Base-by-base conservation (phyloP, 1,140 invertebrate species). In the Saccostrea echinata region DNA sequence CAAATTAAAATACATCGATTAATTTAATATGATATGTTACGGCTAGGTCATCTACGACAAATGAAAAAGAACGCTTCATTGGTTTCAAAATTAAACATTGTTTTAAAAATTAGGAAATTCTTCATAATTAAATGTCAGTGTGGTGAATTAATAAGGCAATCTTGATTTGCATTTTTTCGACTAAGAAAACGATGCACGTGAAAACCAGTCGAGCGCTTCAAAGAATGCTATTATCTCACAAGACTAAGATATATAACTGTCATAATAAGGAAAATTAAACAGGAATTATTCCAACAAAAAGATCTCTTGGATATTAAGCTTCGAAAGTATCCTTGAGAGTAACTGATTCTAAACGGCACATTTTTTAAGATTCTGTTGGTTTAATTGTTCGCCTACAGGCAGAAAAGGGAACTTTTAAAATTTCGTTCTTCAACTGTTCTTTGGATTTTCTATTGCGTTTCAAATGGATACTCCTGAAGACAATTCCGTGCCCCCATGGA, bases 401-500 rank as follows among this genome's bases (percentile, higher is more conserved):
- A 43, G 1, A 43, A 43, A 43, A 43, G 9, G 43, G 43, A 43
- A 18, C 6, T 61, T 61, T 21, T 55, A 55, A 55, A 61, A 21
- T n/a, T 6, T 61, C 13, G 18, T 18, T 43, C 43, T 6, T 61
- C 16, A 21, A 61, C n/a, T 33, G 8, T 76, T 3, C 3, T 76
- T 33, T 27, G 24, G 18, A 30, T 18, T 76, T 27, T 76, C 16
- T 21, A n/a, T 3, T 16, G 68, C 30, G 18, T 16, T 11, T 2
- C 3, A 76, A 33, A 76, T 76, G 68, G 68, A 33, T 33, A 76
- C 68, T 13, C 68, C 68, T 16, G 68, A 76, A 18, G 68, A 76
- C 27, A 27, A 76, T 11, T 76, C 68, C 3, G 27, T 27, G n/a
- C 87, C 87, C 0, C n/a, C 87, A 9, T 88, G 87, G 87, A 88